Evolutionary conservation across 1,140 invertebrate species (phyloP), one percentile per base, ranked within the genome.

Genomic region (Bacillus rossius): DNA sequence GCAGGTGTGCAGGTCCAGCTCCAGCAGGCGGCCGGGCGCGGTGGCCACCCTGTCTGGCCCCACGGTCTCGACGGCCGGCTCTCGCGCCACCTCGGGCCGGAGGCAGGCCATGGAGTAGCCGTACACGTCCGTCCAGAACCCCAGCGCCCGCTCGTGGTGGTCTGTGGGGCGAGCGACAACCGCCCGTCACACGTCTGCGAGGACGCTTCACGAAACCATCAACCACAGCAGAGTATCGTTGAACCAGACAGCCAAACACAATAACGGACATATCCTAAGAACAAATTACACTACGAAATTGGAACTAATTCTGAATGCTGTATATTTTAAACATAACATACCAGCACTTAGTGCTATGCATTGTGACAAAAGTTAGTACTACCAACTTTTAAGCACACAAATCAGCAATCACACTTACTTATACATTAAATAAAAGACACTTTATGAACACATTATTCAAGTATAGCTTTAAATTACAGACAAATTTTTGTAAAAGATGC

Each of bases 51-150:
- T 75, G 48, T 90, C 82, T 1, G 79, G 71, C 58, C 88, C 83
- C 1, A 96, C 90, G 53, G 90, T 77, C 65, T 97, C 92, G 43
- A 99, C 86, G 23, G 89, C 83, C 0, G 95, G 92, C 77, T 99
- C 95, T 63, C 84, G 79, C 0, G 98, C 81, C 0, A 94, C 93
- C 65, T 95, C 88, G 26, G 85, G 82, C 68, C 91, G 89, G 82
- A 99, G 91, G 65, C 87, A 92, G 59, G 86, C 88, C 96, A 99
- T 99, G 76, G 95, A 92, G 71, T 94, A 98, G 0, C 94, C 96
- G 70, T 99, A 98, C 0, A 99, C 96, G 78, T 96, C 84, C 16
- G 94, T 87, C 96, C 96, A 99, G 75, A 93, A 96, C 71, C 83
- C 81, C 1, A 94, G 82, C 22, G 88, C 73, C 52, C 87, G 82